Percentiles rank a stretch among this genome's conserved stretches.
Conservation (phyloP, 2,113 vertebrate species). For the Tamias sibiricus region DNA sequence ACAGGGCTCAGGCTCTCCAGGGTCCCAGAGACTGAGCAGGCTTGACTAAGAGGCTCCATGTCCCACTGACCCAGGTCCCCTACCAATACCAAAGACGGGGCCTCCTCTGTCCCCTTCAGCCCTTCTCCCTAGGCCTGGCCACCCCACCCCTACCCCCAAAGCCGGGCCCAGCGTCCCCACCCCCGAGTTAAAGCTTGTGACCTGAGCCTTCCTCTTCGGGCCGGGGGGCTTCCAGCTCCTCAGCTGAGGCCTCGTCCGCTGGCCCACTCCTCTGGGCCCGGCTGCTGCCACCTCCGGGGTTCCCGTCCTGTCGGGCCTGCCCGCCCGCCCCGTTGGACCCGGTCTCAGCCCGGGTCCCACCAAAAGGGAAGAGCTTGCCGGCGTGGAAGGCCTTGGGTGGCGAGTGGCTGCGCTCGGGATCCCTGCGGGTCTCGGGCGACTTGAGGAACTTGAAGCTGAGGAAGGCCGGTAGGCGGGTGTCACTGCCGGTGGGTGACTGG, state of each 20-base stretch:
- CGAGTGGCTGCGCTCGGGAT: slow-evolving; percentile 95
- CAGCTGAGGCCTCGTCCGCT: slow-evolving; percentile 77
- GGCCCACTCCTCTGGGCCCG: slow-evolving; percentile 74
- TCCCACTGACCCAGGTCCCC: background rate
- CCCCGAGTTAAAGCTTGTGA: slow-evolving; percentile 84
- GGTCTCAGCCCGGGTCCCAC: slow-evolving; percentile 85
- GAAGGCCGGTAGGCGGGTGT: slow-evolving; percentile 96
- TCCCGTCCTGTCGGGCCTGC: slow-evolving; percentile 71
- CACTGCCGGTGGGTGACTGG: slow-evolving; percentile 92
- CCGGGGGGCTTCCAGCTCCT: slow-evolving; percentile 86
- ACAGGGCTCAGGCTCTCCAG: background rate
- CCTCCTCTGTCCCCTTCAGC: background rate
- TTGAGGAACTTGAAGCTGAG: slow-evolving; percentile 98
- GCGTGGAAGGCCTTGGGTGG: slow-evolving; percentile 97
- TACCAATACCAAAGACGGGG: background rate
- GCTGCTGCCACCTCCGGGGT: background rate
- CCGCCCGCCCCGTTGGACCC: slow-evolving; percentile 88
- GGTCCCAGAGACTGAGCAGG: background rate
- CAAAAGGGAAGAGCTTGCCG: slow-evolving; percentile 93
- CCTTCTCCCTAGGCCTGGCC: background rate
- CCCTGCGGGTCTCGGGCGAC: slow-evolving; percentile 94
- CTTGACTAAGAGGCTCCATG: background rate
- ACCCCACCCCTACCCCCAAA: background rate
- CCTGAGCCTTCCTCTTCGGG: slow-evolving; percentile 83
- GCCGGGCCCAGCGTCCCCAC: slow-evolving; percentile 63